Conservation (phyloP, 2,113 vertebrate genomes). For the Phyllopteryx taeniolatus region DNA sequence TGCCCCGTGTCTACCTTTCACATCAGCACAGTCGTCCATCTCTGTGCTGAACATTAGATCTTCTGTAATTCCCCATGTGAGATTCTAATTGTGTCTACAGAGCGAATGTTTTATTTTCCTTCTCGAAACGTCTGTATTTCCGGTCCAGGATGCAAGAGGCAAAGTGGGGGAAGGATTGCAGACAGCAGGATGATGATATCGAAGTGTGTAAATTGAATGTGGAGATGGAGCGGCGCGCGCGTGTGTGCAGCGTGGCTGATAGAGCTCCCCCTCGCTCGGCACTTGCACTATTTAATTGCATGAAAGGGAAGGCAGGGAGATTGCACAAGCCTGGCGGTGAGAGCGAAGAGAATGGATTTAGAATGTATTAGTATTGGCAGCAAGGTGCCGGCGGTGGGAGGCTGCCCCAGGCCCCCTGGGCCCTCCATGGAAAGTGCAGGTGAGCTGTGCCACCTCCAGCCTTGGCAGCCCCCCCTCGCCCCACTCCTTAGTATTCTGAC, state of each 20-base stretch:
- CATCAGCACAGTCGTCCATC: slow-evolving; percentile 46
- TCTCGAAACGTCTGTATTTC: slow-evolving; percentile 59
- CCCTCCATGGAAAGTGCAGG: slow-evolving; percentile 68
- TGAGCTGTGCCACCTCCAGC: slow-evolving; percentile 67
- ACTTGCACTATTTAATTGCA: slow-evolving; percentile 78
- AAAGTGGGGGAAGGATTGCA: slow-evolving; percentile 63
- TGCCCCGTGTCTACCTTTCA: slow-evolving; percentile 17
- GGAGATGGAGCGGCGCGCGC: slow-evolving; percentile 60
- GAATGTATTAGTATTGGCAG: slow-evolving; percentile 78
- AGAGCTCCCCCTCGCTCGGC: slow-evolving; percentile 71
- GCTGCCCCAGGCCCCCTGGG: slow-evolving; percentile 61
- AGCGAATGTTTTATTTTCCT: slow-evolving; percentile 43
- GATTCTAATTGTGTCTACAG: slow-evolving; percentile 67
- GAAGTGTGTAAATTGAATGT: slow-evolving; percentile 72
- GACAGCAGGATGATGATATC: slow-evolving; percentile 72
- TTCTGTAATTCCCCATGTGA: slow-evolving; percentile 51
- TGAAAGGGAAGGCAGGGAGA: slow-evolving; percentile 76
- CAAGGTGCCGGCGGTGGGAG: slow-evolving; percentile 68
- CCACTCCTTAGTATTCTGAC: slow-evolving; percentile 42
- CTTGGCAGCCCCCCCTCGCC: slow-evolving; percentile 50
- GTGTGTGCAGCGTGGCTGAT: slow-evolving; percentile 70
- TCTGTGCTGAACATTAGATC: slow-evolving; percentile 53
- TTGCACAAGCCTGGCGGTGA: slow-evolving; percentile 69
- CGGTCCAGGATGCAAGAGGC: slow-evolving; percentile 51
- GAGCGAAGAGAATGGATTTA: slow-evolving; percentile 77